Evolutionary conservation across 2,888 invertebrate genomes (phyloP).

Genomic region (Troides oblongomaculatus): DNA sequence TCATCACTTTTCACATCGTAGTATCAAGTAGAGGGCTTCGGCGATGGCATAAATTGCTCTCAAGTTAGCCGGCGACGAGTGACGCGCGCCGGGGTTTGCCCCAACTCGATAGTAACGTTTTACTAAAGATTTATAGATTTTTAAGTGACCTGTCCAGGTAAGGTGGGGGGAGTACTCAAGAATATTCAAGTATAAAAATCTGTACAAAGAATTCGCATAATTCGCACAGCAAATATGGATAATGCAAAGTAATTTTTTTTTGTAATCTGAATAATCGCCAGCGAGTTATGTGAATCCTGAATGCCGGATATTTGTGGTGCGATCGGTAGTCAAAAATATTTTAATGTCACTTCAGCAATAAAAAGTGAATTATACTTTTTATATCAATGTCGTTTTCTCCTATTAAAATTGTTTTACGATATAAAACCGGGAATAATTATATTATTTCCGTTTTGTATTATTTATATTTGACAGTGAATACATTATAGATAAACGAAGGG

Average conservation of each 20-base stretch:
- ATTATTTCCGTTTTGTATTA: conserved; percentile 17
- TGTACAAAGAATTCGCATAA: conserved; percentile 57
- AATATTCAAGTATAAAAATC: conserved; percentile 15
- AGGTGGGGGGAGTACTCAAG: conserved; percentile 14
- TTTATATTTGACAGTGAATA: conserved; percentile 27
- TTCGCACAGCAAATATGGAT: conserved; percentile 53
- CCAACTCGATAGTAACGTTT: conserved; percentile 44
- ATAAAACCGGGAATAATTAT: conserved; percentile 25
- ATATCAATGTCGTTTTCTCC: conserved; percentile 49
- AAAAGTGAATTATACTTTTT: conserved; percentile 53
- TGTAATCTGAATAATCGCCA: conserved; percentile 47
- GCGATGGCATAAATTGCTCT: conserved; percentile 64
- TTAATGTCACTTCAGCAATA: conserved; percentile 55
- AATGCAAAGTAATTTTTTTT: conserved; percentile 34
- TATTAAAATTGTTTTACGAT: conserved; percentile 56
- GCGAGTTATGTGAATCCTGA: conserved; percentile 76
- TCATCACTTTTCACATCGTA: conserved; percentile 65
- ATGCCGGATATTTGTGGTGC: conserved; percentile 60
- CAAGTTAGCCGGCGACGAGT: conserved; percentile 58
- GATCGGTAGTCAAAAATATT: conserved; percentile 47
- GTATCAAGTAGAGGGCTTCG: conserved; percentile 55
- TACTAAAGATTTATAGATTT: conserved; percentile 56
- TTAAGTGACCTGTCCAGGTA: conserved; percentile 44
- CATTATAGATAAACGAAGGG: conserved; percentile 4
- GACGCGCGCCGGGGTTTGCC: conserved; percentile 52